These are phyloP conservation scores for Argentina silus DNA, from an alignment of 2,797 vertebrate species.

Conservation along the genomic window DNA sequence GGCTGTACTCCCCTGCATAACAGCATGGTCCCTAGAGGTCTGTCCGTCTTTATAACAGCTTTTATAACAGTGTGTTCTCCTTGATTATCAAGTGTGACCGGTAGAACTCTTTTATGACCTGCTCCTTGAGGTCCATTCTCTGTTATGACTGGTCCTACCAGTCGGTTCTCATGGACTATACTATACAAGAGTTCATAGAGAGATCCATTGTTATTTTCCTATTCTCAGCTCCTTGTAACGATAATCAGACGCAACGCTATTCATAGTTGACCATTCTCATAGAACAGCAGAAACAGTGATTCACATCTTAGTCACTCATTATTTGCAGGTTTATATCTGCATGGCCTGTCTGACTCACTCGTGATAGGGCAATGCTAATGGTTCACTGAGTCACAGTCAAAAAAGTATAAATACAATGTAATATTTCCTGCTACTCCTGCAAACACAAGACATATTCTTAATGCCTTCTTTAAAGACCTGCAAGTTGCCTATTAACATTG, in stretches of 20 bases:
- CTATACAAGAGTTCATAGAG: too few relatives aligned
- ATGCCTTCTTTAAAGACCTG: not conserved
- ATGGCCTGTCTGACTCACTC: not conserved
- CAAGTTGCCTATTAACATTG: constrained; percentile 7
- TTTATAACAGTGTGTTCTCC: not conserved
- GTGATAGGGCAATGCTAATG: not conserved
- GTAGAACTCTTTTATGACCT: not conserved
- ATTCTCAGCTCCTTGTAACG: not conserved
- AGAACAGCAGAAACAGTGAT: not conserved
- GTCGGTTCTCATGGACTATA: too few relatives aligned
- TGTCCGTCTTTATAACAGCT: not conserved
- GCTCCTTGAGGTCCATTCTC: not conserved
- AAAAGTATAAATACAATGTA: not conserved
- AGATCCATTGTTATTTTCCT: not conserved
- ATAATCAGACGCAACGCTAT: not conserved
- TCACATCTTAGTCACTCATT: not conserved
- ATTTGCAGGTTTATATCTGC: not conserved
- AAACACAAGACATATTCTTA: not conserved
- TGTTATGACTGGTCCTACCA: not conserved
- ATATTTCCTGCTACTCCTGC: not conserved
- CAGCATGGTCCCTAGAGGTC: not conserved
- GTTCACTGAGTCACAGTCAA: not conserved
- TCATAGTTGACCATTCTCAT: not conserved
- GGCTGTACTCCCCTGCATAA: not conserved
- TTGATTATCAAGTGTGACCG: not conserved